Base-by-base conservation (phyloP, 1,140 invertebrate genomes). In the Cepaea nemoralis region DNA sequence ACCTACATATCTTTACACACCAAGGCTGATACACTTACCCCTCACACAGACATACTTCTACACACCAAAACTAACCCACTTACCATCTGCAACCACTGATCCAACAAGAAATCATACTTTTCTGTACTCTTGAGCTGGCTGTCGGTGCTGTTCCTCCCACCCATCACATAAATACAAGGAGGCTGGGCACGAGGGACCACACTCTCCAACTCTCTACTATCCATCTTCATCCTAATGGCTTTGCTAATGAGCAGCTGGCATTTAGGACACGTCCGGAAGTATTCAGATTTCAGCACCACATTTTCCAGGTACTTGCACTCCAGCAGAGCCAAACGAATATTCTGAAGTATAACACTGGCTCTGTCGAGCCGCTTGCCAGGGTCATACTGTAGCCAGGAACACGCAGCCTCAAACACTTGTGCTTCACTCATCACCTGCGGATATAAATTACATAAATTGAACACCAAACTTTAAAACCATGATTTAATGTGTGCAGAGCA, bases 361-460 rank as follows among this genome's bases (percentile, higher is more conserved):
- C 81, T 84, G 14, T 84, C 71, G 22, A 82, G 55, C 24, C 89
- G 80, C 27, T 83, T 82, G 22, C 81, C 76, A 0, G 85, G 82
- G 77, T 90, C 88, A 74, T 86, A 88, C 63, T 90, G 86, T 19
- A 91, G 81, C 90, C 90, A 91, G 1, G 84, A 80, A 12, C 84
- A 85, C 0, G 87, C 87, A 1, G 90, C 89, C 69, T 91, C 89
- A 81, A 89, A 88, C 77, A 98, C 96, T 94, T 96, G 86, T n/a
- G 85, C 82, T 75, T 90, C 89, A 59, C 84, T 84, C 78, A 80
- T 80, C 40, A 80, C 78, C 78, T 80, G 42, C n/a, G n/a, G n/a
- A n/a, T n/a, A n/a, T n/a, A n/a, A n/a, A n/a, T n/a, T n/a, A n/a
- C n/a, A n/a, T n/a, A n/a, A n/a, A n/a, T n/a, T n/a, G n/a, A n/a